Conservation (phyloP, 2,888 invertebrate genomes). For the Lutraria lutraria region DNA sequence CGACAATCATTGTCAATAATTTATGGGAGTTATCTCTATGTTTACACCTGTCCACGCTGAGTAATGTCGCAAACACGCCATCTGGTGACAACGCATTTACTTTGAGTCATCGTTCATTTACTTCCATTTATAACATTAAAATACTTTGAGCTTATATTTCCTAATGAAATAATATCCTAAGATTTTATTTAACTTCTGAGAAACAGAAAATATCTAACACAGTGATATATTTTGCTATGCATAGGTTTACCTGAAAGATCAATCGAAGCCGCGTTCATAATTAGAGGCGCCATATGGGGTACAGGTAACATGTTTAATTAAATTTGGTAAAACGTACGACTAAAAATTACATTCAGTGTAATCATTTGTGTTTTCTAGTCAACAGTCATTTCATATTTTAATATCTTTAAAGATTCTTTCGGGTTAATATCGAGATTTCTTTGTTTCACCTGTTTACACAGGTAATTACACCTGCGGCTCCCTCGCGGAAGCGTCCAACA, state of each 20-base stretch:
- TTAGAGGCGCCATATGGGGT: slow-evolving; percentile 41
- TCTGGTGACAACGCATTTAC: slow-evolving; percentile 36
- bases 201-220: neutral
- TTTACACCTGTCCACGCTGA: slow-evolving; percentile 53
- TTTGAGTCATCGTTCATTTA: neutral
- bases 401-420: neutral
- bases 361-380: neutral
- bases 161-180: neutral
- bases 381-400: neutral
- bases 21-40: slow-evolving; percentile 29
- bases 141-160: neutral
- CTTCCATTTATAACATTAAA: neutral
- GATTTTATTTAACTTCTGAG: neutral
- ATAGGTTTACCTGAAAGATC: slow-evolving; percentile 46
- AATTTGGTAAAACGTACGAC: neutral
- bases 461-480: slow-evolving; percentile 52
- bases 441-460: slow-evolving; percentile 49
- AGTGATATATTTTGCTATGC: neutral
- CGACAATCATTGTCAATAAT: neutral
- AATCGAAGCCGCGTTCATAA: slow-evolving; percentile 51
- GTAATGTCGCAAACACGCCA: slow-evolving; percentile 53
- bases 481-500: slow-evolving; percentile 67
- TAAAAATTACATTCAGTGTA: neutral
- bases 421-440: neutral
- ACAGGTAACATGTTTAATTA: slow-evolving; percentile 25